Percentiles rank a stretch among this genome's conserved stretches.
Evolutionary conservation across 1,140 invertebrate species (phyloP).

Genomic region (Hyphantria cunea): DNA sequence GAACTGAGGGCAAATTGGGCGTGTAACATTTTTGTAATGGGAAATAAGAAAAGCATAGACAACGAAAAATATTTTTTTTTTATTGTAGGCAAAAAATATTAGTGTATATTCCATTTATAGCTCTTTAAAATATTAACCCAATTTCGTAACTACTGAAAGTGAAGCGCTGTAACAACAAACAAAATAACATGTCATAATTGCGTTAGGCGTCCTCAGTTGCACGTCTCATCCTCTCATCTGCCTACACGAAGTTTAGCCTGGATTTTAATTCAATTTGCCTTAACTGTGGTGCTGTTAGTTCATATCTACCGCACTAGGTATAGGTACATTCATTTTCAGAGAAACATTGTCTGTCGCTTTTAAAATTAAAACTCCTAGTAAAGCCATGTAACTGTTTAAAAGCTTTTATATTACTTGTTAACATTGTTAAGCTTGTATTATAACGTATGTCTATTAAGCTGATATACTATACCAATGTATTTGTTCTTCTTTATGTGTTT

Average conservation of each 20-base stretch:
- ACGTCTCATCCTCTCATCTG: conserved; percentile 41
- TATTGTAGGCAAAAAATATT: background rate
- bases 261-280: conserved; percentile 50
- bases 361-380: background rate
- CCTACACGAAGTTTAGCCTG: conserved; percentile 36
- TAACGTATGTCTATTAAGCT: conserved; percentile 2
- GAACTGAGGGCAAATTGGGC: too few species aligned
- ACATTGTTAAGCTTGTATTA: background rate
- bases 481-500: background rate
- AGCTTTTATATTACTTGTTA: conserved; percentile 6
- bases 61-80: too few species aligned
- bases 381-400: conserved; percentile 8
- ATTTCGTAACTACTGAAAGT: too few species aligned
- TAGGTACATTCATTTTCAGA: background rate
- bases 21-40: too few species aligned
- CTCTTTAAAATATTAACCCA: conserved; percentile 6
- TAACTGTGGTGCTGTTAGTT: conserved; percentile 18
- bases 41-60: too few species aligned
- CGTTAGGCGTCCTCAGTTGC: conserved; percentile 44
- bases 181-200: conserved; percentile 50
- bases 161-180: conserved; percentile 36
- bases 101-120: background rate
- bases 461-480: conserved; percentile 2
- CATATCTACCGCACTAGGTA: conserved; percentile 12
- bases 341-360: conserved; percentile 1